Percentiles rank a stretch among this genome's conserved stretches.
phyloP scores from a whole-genome alignment of 2,888 invertebrate genomes.

The Heliconius charithonia region DNA sequence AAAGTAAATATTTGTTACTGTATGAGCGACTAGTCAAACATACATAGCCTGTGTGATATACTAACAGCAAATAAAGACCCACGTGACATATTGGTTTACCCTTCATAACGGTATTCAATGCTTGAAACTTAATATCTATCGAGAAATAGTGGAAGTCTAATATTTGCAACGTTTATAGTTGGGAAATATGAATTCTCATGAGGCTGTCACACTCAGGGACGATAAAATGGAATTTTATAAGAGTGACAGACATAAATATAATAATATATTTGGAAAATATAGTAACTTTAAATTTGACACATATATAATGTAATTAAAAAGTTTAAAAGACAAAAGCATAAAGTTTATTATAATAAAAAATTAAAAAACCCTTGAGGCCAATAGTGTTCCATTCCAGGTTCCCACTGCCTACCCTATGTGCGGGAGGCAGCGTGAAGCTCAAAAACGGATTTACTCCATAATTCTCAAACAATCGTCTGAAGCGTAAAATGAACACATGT shows the following conservation, averaged over 20 bases:
- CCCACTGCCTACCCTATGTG: too few species aligned
- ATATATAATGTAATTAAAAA: too few species aligned
- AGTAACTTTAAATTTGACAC: background rate
- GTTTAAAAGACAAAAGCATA: too few species aligned
- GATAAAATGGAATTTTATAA: background rate
- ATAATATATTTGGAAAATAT: background rate
- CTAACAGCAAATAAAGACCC: conserved; percentile 29
- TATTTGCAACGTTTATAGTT: conserved; percentile 20
- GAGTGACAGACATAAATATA: conserved; percentile 9
- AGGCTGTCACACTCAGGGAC: conserved; percentile 1
- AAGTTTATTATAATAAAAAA: too few species aligned
- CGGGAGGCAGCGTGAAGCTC: too few species aligned
- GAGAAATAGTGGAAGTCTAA: conserved; percentile 23
- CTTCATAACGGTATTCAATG: conserved; percentile 31
- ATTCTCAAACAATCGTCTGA: too few species aligned
- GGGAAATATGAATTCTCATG: conserved; percentile 15
- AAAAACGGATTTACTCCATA: too few species aligned
- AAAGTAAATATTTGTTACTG: conserved; percentile 51
- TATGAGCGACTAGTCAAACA: conserved; percentile 54
- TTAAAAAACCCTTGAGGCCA: too few species aligned
- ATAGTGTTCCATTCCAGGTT: too few species aligned
- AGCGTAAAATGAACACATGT: too few species aligned
- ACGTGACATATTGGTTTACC: conserved; percentile 37
- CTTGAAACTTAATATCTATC: conserved; percentile 33
- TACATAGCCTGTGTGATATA: conserved; percentile 47